Conservation (phyloP, 2,888 invertebrate genomes). For the Standfussiana lucernea region DNA sequence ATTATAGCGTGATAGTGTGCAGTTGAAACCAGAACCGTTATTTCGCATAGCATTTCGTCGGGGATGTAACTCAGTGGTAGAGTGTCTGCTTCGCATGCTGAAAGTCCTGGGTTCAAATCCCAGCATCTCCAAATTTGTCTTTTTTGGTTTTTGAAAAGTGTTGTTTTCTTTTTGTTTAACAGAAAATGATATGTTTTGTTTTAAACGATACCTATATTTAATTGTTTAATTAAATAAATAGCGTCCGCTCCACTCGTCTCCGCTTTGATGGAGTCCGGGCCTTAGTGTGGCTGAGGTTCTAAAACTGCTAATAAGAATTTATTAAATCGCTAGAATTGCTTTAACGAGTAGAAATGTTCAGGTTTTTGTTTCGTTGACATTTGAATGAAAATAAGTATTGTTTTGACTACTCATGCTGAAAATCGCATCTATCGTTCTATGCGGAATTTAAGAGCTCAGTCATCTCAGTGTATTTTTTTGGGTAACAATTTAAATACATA, state of each 20-base stretch:
- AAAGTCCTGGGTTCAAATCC: conserved; percentile 93
- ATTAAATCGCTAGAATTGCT: not conserved
- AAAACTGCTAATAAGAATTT: not conserved
- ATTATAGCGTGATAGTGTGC: not conserved
- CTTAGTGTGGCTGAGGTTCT: not conserved
- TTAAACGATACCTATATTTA: not conserved
- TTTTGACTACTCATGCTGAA: no score
- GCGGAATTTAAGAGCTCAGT: no score
- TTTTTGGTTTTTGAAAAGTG: conserved; percentile 2
- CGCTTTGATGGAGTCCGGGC: no score
- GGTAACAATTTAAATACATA: no score
- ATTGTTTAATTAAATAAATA: no score
- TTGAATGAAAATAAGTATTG: not conserved
- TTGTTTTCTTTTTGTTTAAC: not conserved
- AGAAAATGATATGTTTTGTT: not conserved
- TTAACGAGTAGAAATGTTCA: not conserved
- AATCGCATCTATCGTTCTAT: no score
- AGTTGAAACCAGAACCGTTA: not conserved
- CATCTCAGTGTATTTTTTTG: no score
- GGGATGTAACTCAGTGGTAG: conserved; percentile 91
- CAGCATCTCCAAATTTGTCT: conserved; percentile 88
- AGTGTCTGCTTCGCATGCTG: conserved; percentile 93
- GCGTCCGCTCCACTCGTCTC: no score
- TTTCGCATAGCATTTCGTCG: conserved; percentile 15
- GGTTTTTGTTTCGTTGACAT: not conserved